Base-by-base conservation (phyloP, 2,888 invertebrate species). In the Trichopria drosophilae region DNA sequence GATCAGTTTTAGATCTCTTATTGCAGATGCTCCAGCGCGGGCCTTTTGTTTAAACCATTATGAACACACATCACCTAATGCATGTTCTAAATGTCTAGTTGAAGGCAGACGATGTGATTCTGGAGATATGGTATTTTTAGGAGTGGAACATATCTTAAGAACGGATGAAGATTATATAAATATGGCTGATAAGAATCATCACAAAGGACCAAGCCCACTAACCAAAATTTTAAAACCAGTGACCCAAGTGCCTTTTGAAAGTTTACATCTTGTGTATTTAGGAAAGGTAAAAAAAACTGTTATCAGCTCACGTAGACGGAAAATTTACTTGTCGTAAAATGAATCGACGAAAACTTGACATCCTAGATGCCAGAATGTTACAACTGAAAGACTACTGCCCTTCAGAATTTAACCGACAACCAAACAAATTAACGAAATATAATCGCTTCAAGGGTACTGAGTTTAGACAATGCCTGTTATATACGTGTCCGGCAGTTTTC, bases 401-500 rank as follows among this genome's bases (percentile, higher is more conserved):
- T 7, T 19, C 13, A 15, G 47, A 57, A 13, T 57, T 48, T 15
- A 31, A 52, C 16, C 51, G 51, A 9, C 23, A 10, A 7, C 56
- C 53, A n/a, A 36, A 36, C 18, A 13, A 24, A 10, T 28, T 46
- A 16, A 22, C 26, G 6, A 12, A 20, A 34, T 54, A 35, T 9
- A 31, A 42, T 31, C 16, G 31, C 2, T 47, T 36, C 28, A 54
- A 50, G 26, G 54, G 43, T 5, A 50, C 54, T 7, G 43, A 54
- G 12, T 54, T 47, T 15, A 31, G 54, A n/a, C 50, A 54, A 20
- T 31, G 46, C 4, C 13, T 49, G n/a, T n/a, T n/a, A n/a, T n/a
- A n/a, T n/a, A n/a, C 61, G 40, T n/a, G n/a, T n/a, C n/a, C n/a
- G n/a, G n/a, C n/a, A n/a, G n/a, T n/a, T n/a, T n/a, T n/a, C n/a